Conservation (phyloP, 2,888 invertebrate species). For the Trachelus stipa region DNA sequence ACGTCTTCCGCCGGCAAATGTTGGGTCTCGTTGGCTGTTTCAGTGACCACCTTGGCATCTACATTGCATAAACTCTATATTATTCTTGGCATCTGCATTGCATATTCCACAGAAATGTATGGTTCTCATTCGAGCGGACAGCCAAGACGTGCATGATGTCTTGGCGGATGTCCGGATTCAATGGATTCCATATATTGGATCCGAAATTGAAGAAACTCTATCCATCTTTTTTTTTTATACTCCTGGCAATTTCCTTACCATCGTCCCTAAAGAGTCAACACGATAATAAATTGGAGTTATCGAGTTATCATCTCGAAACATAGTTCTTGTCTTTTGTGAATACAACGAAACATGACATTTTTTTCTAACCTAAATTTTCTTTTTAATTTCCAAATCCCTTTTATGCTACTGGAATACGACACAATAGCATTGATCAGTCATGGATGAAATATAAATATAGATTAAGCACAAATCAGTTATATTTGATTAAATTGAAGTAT, state of each 20-base stretch:
- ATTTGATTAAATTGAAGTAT: not conserved
- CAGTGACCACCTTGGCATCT: slow-evolving; percentile 7
- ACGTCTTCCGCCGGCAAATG: not conserved
- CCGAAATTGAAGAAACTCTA: not conserved
- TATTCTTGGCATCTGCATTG: slow-evolving; percentile 7
- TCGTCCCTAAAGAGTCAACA: not conserved
- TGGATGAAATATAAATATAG: not conserved
- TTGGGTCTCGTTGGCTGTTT: not conserved
- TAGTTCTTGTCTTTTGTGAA: not conserved
- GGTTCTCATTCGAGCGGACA: not conserved
- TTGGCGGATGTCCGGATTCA: slow-evolving; percentile 1
- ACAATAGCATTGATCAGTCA: not conserved
- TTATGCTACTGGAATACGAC: not conserved
- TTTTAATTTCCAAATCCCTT: not conserved
- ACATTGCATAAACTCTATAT: slow-evolving; percentile 6
- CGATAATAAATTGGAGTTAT: not conserved
- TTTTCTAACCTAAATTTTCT: not conserved
- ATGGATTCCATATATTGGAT: not conserved
- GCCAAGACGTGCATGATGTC: slow-evolving; percentile 6
- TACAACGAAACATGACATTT: not conserved
- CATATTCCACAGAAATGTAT: slow-evolving; percentile 6
- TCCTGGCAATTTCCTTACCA: not conserved
- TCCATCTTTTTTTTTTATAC: not conserved
- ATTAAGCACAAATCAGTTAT: not conserved
- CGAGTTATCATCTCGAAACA: not conserved